Evolutionary conservation across 2,888 invertebrate species (phyloP), one percentile per base, ranked within the genome.

Genomic region (Glaucopsyche alexis): DNA sequence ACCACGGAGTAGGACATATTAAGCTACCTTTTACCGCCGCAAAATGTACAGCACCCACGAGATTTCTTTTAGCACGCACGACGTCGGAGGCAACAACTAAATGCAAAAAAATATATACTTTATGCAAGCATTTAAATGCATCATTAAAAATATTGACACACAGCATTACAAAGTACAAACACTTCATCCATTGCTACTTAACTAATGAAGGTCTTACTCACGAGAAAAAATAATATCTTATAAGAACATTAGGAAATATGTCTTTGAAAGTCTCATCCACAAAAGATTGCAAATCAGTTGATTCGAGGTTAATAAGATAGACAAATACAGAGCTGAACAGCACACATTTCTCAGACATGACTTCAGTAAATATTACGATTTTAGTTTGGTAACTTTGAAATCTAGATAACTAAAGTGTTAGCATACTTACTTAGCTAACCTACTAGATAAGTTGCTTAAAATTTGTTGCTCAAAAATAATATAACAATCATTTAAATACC

Each of bases 311-410:
- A 72, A 73, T 72, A 29, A 50, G n/a, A 72, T 72, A 72, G 9
- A 65, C 72, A 75, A 74, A 76, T 55, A 74, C 69, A 71, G 3
- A 55, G 5, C 55, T 64, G 7, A 67, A n/a, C 60, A 71, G 50
- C 16, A 64, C 69, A 19, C 13, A 14, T 29, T 49, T 16, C 49
- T 19, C 69, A 7, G 19, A 7, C 73, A 19, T 72, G 72, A 71
- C 67, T 52, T 45, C 45, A 52, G 70, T 45, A 71, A 74, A 75
- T 71, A 73, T 75, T 72, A 60, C 60, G 40, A 47, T 64, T 73
- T 73, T 76, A 75, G 74, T 72, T 74, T 74, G 71, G 60, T 50
- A 47, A 73, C 19, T 70, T 72, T 40, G 13, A 72, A 29, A 72
- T 29, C 19, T 64, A 64, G 64, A 64, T 64, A 11, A 16, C 47